Evolutionary conservation across 2,113 vertebrate genomes (phyloP).

Genomic region (Saimiri boliviensis): DNA sequence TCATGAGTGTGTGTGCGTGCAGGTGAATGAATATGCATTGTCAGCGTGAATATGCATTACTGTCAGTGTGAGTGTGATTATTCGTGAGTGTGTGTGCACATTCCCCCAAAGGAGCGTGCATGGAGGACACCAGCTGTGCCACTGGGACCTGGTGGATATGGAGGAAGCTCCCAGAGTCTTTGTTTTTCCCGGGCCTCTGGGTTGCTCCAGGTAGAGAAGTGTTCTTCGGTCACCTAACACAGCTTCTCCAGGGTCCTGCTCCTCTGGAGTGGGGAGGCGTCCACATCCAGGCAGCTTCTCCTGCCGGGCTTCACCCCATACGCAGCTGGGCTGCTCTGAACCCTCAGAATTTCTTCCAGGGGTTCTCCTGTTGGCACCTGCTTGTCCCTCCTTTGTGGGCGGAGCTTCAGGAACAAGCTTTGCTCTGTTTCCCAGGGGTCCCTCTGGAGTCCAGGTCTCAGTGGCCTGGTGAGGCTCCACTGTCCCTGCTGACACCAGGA

Average conservation of each 20-base stretch:
- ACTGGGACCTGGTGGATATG: accelerated
- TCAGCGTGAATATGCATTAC: not conserved
- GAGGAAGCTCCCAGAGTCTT: not conserved
- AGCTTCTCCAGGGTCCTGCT: too few relatives aligned
- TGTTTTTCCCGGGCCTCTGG: not conserved
- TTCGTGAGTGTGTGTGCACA: not conserved
- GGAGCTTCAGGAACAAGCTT: not conserved
- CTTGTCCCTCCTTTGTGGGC: accelerated
- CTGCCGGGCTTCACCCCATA: accelerated
- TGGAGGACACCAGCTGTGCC: not conserved
- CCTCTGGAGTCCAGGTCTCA: not conserved
- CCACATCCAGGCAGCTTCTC: not conserved
- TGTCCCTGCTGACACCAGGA: not conserved
- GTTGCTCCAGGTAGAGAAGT: too few relatives aligned
- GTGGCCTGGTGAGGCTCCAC: not conserved
- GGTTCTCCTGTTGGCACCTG: not conserved
- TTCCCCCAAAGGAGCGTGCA: not conserved
- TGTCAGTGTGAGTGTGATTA: not conserved
- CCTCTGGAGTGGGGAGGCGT: too few relatives aligned
- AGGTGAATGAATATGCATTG: too few relatives aligned
- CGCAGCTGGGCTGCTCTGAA: not conserved
- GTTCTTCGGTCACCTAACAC: accelerated
- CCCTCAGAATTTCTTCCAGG: not conserved
- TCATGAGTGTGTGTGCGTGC: too few relatives aligned
- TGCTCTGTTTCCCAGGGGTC: not conserved